These are phyloP conservation scores for Abrostola triplasia DNA, from an alignment of 2,888 invertebrate species.

Conservation along the genomic window DNA sequence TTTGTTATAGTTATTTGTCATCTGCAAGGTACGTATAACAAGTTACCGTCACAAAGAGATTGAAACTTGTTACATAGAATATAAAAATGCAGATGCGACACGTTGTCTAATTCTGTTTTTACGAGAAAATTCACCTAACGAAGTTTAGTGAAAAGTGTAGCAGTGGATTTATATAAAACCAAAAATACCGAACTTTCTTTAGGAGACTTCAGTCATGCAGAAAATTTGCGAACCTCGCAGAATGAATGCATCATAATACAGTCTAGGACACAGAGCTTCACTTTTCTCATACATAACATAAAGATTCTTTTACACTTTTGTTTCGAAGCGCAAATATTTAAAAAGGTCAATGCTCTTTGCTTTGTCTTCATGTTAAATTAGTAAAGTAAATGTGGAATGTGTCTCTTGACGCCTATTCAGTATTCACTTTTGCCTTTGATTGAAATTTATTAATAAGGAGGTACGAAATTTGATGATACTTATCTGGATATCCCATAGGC, in stretches of 20 bases:
- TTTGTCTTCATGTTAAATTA: not conserved
- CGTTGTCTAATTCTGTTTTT: conserved; percentile 16
- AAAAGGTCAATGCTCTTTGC: conserved; percentile 21
- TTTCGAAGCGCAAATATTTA: conserved; percentile 7
- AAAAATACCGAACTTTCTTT: conserved; percentile 52
- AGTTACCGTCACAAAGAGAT: conserved; percentile 63
- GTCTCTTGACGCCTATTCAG: not conserved
- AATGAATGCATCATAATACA: conserved; percentile 59
- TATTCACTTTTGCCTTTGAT: too few relatives aligned
- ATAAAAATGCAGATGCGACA: conserved; percentile 31
- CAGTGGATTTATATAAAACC: conserved; percentile 47
- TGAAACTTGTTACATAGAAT: conserved; percentile 63
- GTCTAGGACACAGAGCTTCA: conserved; percentile 48
- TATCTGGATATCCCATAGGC: too few relatives aligned
- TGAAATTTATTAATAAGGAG: too few relatives aligned
- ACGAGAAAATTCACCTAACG: conserved; percentile 30
- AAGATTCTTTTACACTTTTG: conserved; percentile 30
- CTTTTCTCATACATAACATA: conserved; percentile 46
- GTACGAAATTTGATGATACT: too few relatives aligned
- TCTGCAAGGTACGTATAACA: conserved; percentile 42
- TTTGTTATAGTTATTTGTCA: conserved; percentile 65
- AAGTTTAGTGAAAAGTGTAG: conserved; percentile 12
- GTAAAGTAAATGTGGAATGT: not conserved
- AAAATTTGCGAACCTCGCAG: conserved; percentile 59
- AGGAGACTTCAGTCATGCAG: conserved; percentile 54